Percentiles rank a stretch among this genome's conserved stretches.
Conservation (phyloP, 2,113 vertebrate species). For the Zosterops lateralis region DNA sequence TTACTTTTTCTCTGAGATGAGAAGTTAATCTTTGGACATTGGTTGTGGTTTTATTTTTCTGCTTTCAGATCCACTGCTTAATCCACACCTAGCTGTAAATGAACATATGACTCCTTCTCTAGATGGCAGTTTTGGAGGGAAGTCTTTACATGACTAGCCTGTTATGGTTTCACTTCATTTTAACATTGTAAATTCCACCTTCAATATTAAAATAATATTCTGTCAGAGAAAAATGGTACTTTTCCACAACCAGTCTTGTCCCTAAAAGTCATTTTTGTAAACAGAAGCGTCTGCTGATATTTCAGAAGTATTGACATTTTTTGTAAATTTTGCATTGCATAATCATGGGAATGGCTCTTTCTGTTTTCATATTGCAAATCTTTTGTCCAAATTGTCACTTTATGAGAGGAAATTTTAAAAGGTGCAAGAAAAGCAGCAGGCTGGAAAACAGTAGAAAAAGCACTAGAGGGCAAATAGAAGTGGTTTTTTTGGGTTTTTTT, state of each 20-base stretch:
- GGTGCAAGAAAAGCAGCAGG: background rate
- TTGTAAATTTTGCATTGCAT: background rate
- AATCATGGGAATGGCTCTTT: background rate
- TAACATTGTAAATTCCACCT: background rate
- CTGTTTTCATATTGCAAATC: background rate
- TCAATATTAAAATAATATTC: background rate
- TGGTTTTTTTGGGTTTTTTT: background rate
- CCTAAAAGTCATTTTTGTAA: background rate
- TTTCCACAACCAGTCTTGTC: background rate
- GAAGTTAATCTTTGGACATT: background rate
- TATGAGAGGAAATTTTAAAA: background rate
- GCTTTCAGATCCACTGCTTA: background rate
- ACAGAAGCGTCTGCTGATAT: background rate
- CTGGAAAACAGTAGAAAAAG: background rate
- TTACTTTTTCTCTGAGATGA: background rate
- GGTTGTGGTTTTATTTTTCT: constrained; percentile 8
- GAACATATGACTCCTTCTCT: constrained; percentile 9
- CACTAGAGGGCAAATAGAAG: background rate
- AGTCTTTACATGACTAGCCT: background rate
- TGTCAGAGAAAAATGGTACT: background rate
- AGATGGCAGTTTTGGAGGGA: background rate
- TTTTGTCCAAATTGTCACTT: background rate
- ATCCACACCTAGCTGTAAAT: constrained; percentile 16
- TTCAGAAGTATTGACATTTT: background rate
- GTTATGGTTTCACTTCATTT: constrained; percentile 13